Base-by-base conservation (phyloP, 1,140 invertebrate species). In the Ectropis grisescens region DNA sequence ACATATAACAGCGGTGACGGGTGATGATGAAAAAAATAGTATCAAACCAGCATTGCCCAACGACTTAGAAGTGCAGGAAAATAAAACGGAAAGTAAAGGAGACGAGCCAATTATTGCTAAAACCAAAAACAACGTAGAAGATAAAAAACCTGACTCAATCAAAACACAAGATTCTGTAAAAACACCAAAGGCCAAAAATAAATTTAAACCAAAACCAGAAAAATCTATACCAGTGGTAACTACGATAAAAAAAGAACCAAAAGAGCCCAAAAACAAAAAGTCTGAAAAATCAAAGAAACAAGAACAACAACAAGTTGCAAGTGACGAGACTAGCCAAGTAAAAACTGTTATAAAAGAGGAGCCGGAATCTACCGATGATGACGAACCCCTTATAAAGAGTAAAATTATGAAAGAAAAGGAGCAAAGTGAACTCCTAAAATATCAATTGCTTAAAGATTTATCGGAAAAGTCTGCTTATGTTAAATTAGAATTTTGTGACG, bases 251-350 rank as follows among this genome's bases (percentile, higher is more conserved):
- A n/a, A n/a, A n/a, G n/a, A n/a, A n/a, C n/a, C n/a, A n/a, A n/a
- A n/a, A n/a, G n/a, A n/a, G n/a, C n/a, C n/a, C n/a, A n/a, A n/a
- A n/a, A n/a, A n/a, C n/a, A n/a, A n/a, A n/a, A n/a, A n/a, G n/a
- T n/a, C n/a, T n/a, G n/a, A n/a, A n/a, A 97, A 82, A 92, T 97
- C 28, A 92, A 95, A 71, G 88, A n/a, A n/a, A 90, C 29, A 93
- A 95, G 89, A 92, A 95, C 36, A 89, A 96, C 28, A 97, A 96
- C 69, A 97, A 97, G 93, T 95, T 7, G 66, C 72, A 86, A 13
- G 41, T 13, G 52, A 58, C 41, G 61, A 79, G 41, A 43, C 38
- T 32, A 47, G 52, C 34, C 13, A 94, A 33, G 39, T 59, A 9
- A 71, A 69, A 50, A 58, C 57, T 14, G 35, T 65, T 13, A 55